Conservation (phyloP, 1,140 invertebrate genomes). For the Radopholus similis region DNA sequence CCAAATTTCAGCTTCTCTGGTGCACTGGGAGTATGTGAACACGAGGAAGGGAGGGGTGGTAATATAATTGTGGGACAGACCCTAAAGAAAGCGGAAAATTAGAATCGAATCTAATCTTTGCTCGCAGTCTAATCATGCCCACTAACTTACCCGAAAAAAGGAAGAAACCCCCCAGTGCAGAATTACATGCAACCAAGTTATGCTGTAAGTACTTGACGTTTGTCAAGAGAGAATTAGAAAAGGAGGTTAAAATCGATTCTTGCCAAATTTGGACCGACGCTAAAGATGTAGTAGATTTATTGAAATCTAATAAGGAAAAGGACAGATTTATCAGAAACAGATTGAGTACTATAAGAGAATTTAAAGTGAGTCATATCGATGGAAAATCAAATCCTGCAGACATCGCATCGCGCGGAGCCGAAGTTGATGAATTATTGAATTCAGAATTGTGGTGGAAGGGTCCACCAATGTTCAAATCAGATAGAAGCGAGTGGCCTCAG, state of each 20-base stretch:
- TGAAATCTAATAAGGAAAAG: neutral
- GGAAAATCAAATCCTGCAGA: too few species aligned
- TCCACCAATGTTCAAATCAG: neutral
- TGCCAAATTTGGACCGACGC: neutral
- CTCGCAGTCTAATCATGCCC: too few species aligned
- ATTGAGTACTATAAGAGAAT: neutral
- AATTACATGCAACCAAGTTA: neutral
- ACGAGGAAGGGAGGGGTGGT: too few species aligned
- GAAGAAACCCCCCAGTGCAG: neutral
- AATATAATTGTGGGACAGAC: too few species aligned
- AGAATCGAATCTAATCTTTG: neutral
- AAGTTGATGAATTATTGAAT: neutral
- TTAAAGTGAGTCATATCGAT: neutral
- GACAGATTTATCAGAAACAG: neutral
- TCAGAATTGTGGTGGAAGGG: neutral
- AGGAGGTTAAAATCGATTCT: neutral
- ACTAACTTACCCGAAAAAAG: too few species aligned
- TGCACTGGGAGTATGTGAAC: too few species aligned
- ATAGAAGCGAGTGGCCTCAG: neutral
- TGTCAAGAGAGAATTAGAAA: neutral
- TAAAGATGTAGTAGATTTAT: neutral
- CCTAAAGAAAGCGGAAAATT: too few species aligned
- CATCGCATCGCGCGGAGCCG: too few species aligned
- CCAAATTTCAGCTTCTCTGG: too few species aligned
- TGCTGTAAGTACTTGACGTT: neutral